These are phyloP conservation scores for Todus mexicanus DNA, from an alignment of 2,797 vertebrate species.

Conservation along the genomic window DNA sequence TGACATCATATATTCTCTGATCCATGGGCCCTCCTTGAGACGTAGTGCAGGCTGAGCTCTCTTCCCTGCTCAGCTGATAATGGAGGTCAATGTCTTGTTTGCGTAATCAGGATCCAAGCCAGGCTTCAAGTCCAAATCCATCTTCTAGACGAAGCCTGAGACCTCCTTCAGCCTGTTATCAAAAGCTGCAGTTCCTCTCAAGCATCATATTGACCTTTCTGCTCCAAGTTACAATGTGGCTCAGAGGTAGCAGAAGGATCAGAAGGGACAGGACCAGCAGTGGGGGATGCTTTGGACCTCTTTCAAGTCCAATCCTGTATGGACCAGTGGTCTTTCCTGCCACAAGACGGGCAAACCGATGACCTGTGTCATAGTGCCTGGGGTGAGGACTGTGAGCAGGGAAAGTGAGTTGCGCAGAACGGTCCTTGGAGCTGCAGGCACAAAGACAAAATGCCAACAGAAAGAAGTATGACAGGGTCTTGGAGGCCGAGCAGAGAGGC, in stretches of 20 bases:
- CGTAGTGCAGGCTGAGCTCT: neutral
- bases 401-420: neutral
- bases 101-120: neutral
- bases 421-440: neutral
- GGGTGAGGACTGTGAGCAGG: neutral
- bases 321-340: neutral
- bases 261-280: neutral
- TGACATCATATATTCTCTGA: rapidly evolving
- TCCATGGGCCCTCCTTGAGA: neutral
- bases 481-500: neutral
- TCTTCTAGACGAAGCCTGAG: neutral
- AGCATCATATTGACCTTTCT: neutral
- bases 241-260: neutral
- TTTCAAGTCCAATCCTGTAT: neutral
- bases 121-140: neutral
- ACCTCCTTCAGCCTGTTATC: neutral
- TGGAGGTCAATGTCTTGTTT: neutral
- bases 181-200: neutral
- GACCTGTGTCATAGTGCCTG: neutral
- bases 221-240: neutral
- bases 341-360: neutral
- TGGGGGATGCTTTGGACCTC: neutral
- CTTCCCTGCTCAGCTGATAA: neutral
- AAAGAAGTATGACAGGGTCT: neutral
- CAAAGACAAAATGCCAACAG: neutral